A percentile compares a stretch with the other conserved stretches of the same genome.
Conservation (phyloP, 2,888 invertebrate genomes). For the Mylabris sibirica region DNA sequence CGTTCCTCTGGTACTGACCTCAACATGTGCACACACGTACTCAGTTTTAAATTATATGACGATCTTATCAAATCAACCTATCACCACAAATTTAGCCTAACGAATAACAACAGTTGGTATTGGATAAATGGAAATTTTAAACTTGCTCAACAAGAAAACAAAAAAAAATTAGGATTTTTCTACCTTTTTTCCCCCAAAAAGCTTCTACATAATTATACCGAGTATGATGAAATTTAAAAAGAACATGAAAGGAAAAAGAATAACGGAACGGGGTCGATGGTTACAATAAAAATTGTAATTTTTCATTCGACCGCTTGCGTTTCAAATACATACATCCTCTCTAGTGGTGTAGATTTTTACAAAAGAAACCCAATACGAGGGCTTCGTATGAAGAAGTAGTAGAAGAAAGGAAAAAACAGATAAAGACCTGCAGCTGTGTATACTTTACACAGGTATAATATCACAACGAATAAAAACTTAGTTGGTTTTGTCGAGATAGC, state of each 20-base stretch:
- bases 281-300: slow-evolving; percentile 12
- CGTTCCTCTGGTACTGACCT: slow-evolving; percentile 27
- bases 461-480: slow-evolving; percentile 6
- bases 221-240: neutral
- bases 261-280: neutral
- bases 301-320: slow-evolving; percentile 10
- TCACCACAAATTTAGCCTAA: slow-evolving; percentile 10
- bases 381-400: neutral
- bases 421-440: slow-evolving; percentile 31
- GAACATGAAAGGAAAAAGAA: neutral
- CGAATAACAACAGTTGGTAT: slow-evolving; percentile 7
- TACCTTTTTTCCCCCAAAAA: neutral
- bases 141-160: neutral
- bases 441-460: slow-evolving; percentile 27
- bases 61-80: slow-evolving; percentile 39
- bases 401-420: slow-evolving; percentile 19
- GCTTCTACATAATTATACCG: slow-evolving; percentile 4
- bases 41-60: slow-evolving; percentile 45
- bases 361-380: slow-evolving; percentile 18
- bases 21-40: slow-evolving; percentile 40
- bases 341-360: neutral
- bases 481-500: neutral
- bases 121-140: neutral
- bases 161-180: neutral
- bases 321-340: neutral